Conservation (phyloP, 92 coral and sea anemone genomes). For the Heteractis magnifica region DNA sequence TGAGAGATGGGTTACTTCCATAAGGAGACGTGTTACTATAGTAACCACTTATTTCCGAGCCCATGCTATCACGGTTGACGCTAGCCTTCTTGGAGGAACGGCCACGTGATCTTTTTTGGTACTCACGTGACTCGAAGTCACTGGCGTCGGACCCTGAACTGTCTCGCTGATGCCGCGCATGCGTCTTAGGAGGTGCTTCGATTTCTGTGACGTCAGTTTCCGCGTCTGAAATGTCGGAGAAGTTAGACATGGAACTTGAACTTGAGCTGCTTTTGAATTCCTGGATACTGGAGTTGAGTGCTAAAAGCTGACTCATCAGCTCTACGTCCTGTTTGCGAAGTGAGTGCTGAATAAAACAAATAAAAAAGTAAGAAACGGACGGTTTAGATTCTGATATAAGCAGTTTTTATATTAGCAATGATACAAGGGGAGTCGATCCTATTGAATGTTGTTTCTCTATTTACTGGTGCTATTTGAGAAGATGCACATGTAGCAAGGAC, state of each 20-base stretch:
- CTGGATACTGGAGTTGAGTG: constrained; percentile 76
- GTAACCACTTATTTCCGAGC: constrained; percentile 44
- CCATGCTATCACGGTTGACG: constrained; percentile 39
- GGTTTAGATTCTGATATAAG: background rate
- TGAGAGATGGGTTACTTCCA: constrained; percentile 35
- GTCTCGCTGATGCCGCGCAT: constrained; percentile 16
- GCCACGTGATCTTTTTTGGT: constrained; percentile 1
- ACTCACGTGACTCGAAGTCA: constrained; percentile 21
- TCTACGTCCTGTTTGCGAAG: constrained; percentile 78
- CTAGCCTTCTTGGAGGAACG: background rate
- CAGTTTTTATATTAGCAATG: too few relatives aligned
- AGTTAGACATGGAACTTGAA: constrained; percentile 48
- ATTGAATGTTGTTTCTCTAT: too few relatives aligned
- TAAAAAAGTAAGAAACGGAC: background rate
- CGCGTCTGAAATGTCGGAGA: constrained; percentile 61
- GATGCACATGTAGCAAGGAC: too few relatives aligned
- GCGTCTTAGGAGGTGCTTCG: background rate
- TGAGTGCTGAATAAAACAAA: constrained; percentile 50
- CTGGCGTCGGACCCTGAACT: constrained; percentile 33
- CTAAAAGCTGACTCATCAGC: constrained; percentile 66
- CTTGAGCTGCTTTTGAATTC: constrained; percentile 66
- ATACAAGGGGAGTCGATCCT: too few relatives aligned
- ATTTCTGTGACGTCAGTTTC: constrained; percentile 31
- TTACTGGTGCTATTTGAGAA: too few relatives aligned
- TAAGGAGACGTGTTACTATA: constrained; percentile 38